phyloP scores from a whole-genome alignment of 2,113 vertebrate species.

The Chaetura pelagica region DNA sequence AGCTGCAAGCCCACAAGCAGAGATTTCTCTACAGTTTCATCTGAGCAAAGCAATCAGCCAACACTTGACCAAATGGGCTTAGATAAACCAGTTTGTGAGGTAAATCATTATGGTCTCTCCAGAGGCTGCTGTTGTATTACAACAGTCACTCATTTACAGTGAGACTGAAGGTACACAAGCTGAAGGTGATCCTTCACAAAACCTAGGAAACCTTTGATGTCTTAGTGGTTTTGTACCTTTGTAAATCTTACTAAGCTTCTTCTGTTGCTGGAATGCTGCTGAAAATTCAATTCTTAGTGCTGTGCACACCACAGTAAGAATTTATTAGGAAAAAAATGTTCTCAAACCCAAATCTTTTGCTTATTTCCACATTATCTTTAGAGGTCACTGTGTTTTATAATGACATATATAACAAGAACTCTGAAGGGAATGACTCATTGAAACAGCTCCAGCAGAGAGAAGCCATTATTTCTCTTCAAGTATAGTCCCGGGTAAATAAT shows the following conservation, averaged over 20 bases:
- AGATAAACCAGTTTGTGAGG: background rate
- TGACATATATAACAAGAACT: background rate
- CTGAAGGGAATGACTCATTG: background rate
- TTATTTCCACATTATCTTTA: constrained; percentile 14
- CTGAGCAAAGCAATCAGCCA: background rate
- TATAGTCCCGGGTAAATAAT: background rate
- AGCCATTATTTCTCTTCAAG: background rate
- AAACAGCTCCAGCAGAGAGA: background rate
- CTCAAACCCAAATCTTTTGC: background rate
- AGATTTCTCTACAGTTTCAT: background rate
- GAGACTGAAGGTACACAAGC: background rate
- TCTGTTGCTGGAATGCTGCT: background rate
- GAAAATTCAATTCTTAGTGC: background rate
- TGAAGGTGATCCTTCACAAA: background rate
- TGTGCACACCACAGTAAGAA: background rate
- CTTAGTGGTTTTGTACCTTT: background rate
- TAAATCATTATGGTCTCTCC: background rate
- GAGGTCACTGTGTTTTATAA: background rate
- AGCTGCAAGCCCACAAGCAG: background rate
- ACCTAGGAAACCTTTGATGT: background rate
- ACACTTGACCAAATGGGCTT: background rate
- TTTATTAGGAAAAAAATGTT: background rate
- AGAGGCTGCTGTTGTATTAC: background rate
- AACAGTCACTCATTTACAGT: background rate
- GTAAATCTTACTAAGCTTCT: background rate